Conservation (phyloP, 30 jellyfish, hydroid and myxozoan genomes). For the Hydra vulgaris region DNA sequence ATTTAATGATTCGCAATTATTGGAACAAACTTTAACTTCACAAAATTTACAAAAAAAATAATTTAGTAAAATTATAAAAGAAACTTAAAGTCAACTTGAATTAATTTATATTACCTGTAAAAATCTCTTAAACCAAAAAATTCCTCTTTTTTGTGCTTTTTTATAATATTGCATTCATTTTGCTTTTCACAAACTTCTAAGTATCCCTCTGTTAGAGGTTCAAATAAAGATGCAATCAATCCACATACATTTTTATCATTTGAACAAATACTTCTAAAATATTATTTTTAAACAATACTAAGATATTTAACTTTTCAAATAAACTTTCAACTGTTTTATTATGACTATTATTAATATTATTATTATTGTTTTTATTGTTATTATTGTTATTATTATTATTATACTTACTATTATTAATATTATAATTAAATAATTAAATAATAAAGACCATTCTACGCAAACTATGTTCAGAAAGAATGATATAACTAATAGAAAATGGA, state of each 20-base stretch:
- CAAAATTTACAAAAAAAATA: too few relatives aligned
- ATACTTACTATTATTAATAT: too few relatives aligned
- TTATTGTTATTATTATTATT: too few relatives aligned
- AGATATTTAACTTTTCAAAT: not conserved
- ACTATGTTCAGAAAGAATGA: too few relatives aligned
- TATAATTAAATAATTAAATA: too few relatives aligned
- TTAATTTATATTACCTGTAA: slow-evolving; percentile 42
- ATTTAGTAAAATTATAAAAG: too few relatives aligned
- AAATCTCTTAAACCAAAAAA: slow-evolving; percentile 45
- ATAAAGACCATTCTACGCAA: too few relatives aligned
- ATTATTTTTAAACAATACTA: too few relatives aligned
- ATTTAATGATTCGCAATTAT: too few relatives aligned
- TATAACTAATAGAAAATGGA: not conserved
- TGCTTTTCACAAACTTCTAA: slow-evolving; percentile 38
- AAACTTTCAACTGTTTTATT: not conserved
- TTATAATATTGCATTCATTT: slow-evolving; percentile 25
- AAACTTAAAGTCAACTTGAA: too few relatives aligned
- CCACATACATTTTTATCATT: slow-evolving; percentile 39
- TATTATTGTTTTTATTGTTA: not conserved
- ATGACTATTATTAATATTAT: too few relatives aligned
- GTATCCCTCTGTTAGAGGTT: slow-evolving; percentile 6
- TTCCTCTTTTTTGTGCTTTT: slow-evolving; percentile 16
- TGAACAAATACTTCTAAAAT: not conserved
- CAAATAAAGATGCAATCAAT: not conserved
- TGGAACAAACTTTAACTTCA: too few relatives aligned